Percentiles rank a stretch among this genome's conserved stretches.
These are phyloP conservation scores for Vesta saturnalis DNA, from an alignment of 2,888 invertebrate species.

Conservation along the genomic window DNA sequence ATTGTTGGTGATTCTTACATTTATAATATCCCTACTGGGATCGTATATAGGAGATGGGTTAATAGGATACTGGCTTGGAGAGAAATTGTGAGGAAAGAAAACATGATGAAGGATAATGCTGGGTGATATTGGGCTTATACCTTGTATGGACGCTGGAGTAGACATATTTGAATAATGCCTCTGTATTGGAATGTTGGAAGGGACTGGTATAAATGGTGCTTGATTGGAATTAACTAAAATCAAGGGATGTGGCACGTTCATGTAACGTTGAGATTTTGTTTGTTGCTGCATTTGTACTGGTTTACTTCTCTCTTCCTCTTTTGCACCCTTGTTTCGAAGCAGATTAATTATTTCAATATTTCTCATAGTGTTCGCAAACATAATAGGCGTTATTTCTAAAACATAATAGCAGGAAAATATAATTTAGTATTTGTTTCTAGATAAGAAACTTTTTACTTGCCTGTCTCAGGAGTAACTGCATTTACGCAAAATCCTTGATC, in stretches of 20 bases:
- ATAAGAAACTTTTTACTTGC: no score
- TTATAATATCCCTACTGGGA: no score
- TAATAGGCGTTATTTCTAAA: constrained; percentile 56
- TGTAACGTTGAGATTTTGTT: not conserved
- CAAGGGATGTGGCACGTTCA: constrained; percentile 14
- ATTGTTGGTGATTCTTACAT: no score
- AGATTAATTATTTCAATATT: constrained; percentile 46
- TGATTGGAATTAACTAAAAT: constrained; percentile 12
- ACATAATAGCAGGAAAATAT: constrained; percentile 16
- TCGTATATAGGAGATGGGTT: no score
- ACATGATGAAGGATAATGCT: constrained; percentile 31
- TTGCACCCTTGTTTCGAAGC: constrained; percentile 49
- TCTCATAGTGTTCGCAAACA: constrained; percentile 55
- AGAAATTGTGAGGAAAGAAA: constrained; percentile 49
- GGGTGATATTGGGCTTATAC: constrained; percentile 38
- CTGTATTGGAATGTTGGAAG: constrained; percentile 12
- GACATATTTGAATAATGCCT: constrained; percentile 40
- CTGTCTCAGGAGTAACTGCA: constrained; percentile 46
- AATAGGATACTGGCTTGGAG: no score
- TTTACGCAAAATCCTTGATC: constrained; percentile 52
- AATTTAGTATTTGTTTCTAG: not conserved
- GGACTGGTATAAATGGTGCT: not conserved
- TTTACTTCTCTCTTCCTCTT: constrained; percentile 44
- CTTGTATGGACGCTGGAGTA: constrained; percentile 34
- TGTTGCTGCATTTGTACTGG: not conserved